Base-by-base conservation (phyloP, 2,888 invertebrate species). In the Drosophila diplacantha region DNA sequence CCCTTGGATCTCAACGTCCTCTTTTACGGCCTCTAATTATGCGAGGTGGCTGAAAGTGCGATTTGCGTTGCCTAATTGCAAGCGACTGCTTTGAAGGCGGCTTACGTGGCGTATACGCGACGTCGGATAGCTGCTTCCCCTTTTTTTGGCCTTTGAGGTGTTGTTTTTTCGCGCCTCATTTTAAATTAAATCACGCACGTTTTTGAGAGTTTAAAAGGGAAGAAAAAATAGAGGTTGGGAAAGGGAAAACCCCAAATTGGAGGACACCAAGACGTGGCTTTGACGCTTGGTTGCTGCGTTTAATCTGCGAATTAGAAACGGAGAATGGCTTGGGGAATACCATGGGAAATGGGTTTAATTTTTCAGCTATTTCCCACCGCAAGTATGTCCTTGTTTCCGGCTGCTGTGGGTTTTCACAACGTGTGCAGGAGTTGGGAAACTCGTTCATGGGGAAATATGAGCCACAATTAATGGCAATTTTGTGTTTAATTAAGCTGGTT, bases 131-230 rank as follows among this genome's bases (percentile, higher is more conserved):
- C 18, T 37, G 52, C 49, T 52, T 60, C 31, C 12, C 16, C n/a
- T 46, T 43, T 22, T 20, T 14, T 50, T 11, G 9, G 18, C 32
- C 37, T 47, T 51, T 47, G 22, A 57, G 39, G 38, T 54, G 47
- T 11, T 46, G 35, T 26, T 44, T 50, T 41, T 29, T 32, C 9
- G 29, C 50, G 47, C 57, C 39, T 41, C 29, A n/a, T 46, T 57
- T 57, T 37, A 54, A 69, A 63, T 63, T 18, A 51, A 69, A 63
- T 69, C 63, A 69, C 44, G 63, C 56, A 63, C 65, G 39, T 29
- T 38, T 37, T 31, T 8, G 26, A 14, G 22, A 14, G 44, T 11
- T 26, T 26, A 51, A 38, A 26, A 14, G 11, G 9, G 7, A 4
- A 8, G 3, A 26, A 37, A 9, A 20, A 8, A 1, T 5, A 0